Evolutionary conservation across 2,797 vertebrate genomes (phyloP), one percentile per base, ranked within the genome.

Genomic region (Gadopsis bispinosus): DNA sequence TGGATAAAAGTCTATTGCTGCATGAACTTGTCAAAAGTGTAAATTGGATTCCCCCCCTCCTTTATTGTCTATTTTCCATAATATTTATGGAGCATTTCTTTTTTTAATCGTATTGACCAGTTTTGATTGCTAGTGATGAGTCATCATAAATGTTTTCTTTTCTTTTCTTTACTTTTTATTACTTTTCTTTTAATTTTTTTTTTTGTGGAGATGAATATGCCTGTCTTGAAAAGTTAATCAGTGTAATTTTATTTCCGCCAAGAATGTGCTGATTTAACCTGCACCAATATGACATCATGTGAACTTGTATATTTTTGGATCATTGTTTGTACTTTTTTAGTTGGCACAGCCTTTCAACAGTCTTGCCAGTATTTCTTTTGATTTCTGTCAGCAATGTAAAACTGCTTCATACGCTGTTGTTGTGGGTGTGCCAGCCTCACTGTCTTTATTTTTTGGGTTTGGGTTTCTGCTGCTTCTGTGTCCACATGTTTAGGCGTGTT

Each of bases 251-350:
- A 65, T 94, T 90, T 92, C 82, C 84, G 87, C 91, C 87, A 80
- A 84, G 90, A 93, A 92, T 93, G 89, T 94, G 90, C 90, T 63
- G 83, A 89, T 84, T 84, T 58, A 95, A 96, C 95, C 95, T 95
- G 95, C 96, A 95, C 90, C 88, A 88, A 95, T 96, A 95, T 95
- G 95, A 96, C 96, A 96, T 97, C 96, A 96, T 96, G 96, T 96
- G 96, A 97, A 96, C 97, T 96, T 97, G 96, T 96, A 95, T 97
- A 96, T 97, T 98, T 98, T 98, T 97, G 96, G 95, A 79, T 86
- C 97, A 97, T 97, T 95, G 96, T 96, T 97, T 97, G 94, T 96
- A 96, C 92, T 97, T 96, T 48, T 96, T 97, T 95, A 84, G 83
- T 90, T 92, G 96, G 93, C 94, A 93, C 94, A 93, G 93, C 93